Conservation (phyloP, 2,113 vertebrate species). For the Mesocricetus auratus region DNA sequence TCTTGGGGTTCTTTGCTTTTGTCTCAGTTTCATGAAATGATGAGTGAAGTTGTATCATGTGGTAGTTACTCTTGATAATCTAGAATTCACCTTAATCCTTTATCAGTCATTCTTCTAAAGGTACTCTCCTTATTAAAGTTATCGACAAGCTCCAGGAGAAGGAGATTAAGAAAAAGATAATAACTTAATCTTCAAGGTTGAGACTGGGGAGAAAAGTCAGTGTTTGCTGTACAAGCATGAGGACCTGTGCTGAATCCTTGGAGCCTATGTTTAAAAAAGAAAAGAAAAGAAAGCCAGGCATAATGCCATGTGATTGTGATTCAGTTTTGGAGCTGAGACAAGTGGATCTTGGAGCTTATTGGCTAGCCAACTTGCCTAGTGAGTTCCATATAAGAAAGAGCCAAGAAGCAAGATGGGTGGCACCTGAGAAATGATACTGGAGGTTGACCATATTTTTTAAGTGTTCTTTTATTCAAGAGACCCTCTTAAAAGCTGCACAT, state of each 20-base stretch:
- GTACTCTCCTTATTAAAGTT: background rate
- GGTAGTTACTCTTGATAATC: conserved; percentile 6
- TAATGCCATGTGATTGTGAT: background rate
- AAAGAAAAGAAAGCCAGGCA: background rate
- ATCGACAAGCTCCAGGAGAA: background rate
- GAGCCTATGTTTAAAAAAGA: background rate
- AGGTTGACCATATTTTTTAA: background rate
- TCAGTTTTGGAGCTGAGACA: background rate
- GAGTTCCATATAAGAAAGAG: background rate
- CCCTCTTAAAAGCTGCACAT: background rate
- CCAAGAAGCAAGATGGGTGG: background rate
- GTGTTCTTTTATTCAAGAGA: background rate
- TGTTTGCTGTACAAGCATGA: background rate
- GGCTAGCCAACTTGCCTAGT: background rate
- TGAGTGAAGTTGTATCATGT: conserved; percentile 18
- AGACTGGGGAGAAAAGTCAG: background rate
- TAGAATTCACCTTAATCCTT: background rate
- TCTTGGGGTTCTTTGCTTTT: background rate
- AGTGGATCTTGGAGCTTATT: background rate
- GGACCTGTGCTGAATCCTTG: background rate
- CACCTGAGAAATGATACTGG: background rate
- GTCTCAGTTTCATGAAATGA: conserved; percentile 5
- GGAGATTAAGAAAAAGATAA: background rate
- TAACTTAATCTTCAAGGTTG: background rate
- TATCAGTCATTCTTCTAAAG: background rate